These are phyloP conservation scores for Alligator sinensis DNA, from an alignment of 2,113 vertebrate genomes.

Conservation along the genomic window DNA sequence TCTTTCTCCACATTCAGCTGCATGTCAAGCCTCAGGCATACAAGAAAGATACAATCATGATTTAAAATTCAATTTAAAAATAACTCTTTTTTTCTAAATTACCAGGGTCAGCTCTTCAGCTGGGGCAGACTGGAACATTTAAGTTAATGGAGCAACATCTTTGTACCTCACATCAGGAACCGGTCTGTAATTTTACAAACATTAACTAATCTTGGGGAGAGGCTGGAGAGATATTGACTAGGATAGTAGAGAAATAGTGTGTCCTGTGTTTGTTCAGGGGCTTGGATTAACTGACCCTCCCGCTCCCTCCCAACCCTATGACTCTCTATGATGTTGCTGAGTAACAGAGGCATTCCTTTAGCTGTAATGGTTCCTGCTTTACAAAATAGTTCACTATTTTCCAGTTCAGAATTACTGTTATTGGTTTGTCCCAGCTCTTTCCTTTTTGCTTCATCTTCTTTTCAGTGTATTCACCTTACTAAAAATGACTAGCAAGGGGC, in stretches of 20 bases:
- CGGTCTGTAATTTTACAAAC: not conserved
- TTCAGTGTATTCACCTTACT: conserved; percentile 46
- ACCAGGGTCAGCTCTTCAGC: not conserved
- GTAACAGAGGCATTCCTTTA: conserved; percentile 35
- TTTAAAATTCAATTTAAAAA: not conserved
- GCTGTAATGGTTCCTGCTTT: not conserved
- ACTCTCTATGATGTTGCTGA: not conserved
- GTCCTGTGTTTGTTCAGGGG: no score
- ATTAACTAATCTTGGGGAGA: not conserved
- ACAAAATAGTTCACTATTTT: conserved; percentile 59
- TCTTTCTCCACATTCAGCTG: not conserved
- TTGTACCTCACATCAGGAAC: not conserved
- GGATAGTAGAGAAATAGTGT: no score
- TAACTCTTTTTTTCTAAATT: not conserved
- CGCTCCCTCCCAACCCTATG: no score
- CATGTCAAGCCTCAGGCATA: fast-evolving
- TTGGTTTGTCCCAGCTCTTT: conserved; percentile 45
- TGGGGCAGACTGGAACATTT: not conserved
- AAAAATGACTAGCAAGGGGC: conserved; percentile 32
- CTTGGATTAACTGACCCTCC: no score
- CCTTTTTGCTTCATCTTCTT: conserved; percentile 8
- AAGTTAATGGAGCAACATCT: not conserved
- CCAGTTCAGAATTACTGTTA: conserved; percentile 34
- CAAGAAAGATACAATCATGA: not conserved
- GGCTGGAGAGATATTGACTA: no score